A percentile compares a stretch with the other conserved stretches of the same genome.
Evolutionary conservation across 1,140 invertebrate species (phyloP).

Genomic region (Limonius californicus): DNA sequence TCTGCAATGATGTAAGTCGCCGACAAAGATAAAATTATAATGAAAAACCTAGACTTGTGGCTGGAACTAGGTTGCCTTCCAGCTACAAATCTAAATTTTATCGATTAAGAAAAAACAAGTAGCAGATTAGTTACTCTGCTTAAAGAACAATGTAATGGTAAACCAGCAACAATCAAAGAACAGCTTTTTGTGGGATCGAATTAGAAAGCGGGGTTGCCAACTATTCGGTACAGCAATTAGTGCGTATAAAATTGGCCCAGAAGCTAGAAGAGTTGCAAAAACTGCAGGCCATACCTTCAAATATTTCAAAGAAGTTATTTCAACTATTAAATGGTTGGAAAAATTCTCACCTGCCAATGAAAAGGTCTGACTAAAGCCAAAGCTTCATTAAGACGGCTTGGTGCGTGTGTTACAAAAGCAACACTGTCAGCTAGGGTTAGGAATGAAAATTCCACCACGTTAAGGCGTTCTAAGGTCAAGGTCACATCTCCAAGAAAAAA

Average conservation of each 20-base stretch:
- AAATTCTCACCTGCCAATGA: conserved; percentile 62
- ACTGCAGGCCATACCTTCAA: conserved; percentile 60
- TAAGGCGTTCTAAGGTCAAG: conserved; percentile 62
- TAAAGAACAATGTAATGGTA: conserved; percentile 59
- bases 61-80: conserved; percentile 50
- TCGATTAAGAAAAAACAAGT: background rate
- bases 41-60: conserved; percentile 58
- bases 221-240: conserved; percentile 53
- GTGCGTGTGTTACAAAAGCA: conserved; percentile 66
- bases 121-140: conserved; percentile 54
- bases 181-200: conserved; percentile 47
- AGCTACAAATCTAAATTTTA: background rate
- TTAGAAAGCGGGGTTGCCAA: conserved; percentile 47
- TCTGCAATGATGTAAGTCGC: conserved; percentile 69
- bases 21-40: conserved; percentile 59
- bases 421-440: conserved; percentile 66
- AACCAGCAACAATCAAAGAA: conserved; percentile 65
- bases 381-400: conserved; percentile 63
- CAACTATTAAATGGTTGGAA: no score
- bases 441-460: conserved; percentile 67
- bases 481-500: conserved; percentile 67
- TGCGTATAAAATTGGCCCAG: conserved; percentile 55
- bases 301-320: no score
- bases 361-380: conserved; percentile 65
- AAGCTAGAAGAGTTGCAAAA: conserved; percentile 50